Conservation (phyloP, 1,140 invertebrate genomes). For the Drosophila athabasca region DNA sequence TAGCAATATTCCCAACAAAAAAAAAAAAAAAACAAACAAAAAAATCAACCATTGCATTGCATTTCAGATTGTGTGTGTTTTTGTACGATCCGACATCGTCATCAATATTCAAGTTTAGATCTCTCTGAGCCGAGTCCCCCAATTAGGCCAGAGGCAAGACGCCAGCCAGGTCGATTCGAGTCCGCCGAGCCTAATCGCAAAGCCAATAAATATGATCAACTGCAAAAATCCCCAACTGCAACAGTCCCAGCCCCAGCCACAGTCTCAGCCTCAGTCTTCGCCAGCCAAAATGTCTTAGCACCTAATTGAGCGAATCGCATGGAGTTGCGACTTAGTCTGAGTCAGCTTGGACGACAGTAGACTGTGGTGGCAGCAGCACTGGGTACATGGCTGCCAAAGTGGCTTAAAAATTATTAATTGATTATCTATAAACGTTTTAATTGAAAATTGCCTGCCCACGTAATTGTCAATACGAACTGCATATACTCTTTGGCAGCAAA, state of each 20-base stretch:
- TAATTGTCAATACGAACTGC: not conserved
- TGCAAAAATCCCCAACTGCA: conserved; percentile 63
- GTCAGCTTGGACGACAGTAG: conserved; percentile 34
- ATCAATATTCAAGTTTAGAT: conserved; percentile 75
- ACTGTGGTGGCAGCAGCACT: conserved; percentile 13
- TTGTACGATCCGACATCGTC: conserved; percentile 41
- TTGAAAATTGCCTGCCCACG: conserved; percentile 50
- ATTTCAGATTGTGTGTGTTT: conserved; percentile 26
- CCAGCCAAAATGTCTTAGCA: conserved; percentile 71
- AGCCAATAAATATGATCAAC: conserved; percentile 74
- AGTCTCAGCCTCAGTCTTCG: conserved; percentile 16
- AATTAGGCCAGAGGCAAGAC: conserved; percentile 71
- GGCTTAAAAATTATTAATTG: conserved; percentile 78
- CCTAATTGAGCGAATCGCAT: conserved; percentile 65
- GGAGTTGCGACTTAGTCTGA: conserved; percentile 60
- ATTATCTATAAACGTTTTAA: conserved; percentile 81
- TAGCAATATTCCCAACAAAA: not conserved
- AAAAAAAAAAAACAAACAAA: conserved; percentile 19
- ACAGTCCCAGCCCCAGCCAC: conserved; percentile 18
- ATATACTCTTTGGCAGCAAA: conserved; percentile 30
- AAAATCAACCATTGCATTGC: conserved; percentile 38
- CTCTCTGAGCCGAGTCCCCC: conserved; percentile 30
- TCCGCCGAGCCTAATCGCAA: conserved; percentile 48
- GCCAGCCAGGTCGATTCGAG: conserved; percentile 23
- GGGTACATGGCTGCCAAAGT: conserved; percentile 49